These are phyloP conservation scores for Liposcelis brunnea DNA, from an alignment of 2,888 invertebrate species.

Conservation along the genomic window DNA sequence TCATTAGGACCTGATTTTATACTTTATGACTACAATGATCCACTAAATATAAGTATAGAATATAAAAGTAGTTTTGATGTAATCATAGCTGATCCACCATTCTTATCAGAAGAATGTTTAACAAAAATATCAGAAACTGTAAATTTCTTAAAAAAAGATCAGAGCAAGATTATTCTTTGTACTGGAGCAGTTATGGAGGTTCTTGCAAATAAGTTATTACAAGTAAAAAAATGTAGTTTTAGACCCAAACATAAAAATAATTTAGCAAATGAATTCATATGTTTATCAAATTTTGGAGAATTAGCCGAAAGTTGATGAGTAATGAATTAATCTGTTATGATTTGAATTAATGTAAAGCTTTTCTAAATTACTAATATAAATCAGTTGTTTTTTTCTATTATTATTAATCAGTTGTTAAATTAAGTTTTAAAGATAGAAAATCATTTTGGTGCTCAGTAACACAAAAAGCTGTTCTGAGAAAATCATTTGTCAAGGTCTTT, in stretches of 20 bases:
- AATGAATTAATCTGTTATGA: not conserved
- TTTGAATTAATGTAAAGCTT: not conserved
- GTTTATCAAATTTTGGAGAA: constrained; percentile 64
- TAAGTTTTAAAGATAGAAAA: too few species aligned
- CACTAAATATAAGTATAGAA: constrained; percentile 46
- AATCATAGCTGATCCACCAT: constrained; percentile 88
- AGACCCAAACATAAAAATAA: constrained; percentile 72
- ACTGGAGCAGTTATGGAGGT: constrained; percentile 69
- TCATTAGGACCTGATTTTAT: constrained; percentile 61
- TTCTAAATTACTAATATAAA: too few species aligned
- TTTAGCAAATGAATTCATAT: constrained; percentile 82
- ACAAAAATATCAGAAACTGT: constrained; percentile 65
- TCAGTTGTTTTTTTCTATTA: too few species aligned
- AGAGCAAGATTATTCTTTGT: constrained; percentile 59
- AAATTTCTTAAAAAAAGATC: constrained; percentile 46
- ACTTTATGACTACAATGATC: constrained; percentile 74
- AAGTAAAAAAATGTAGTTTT: constrained; percentile 48
- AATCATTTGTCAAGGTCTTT: too few species aligned
- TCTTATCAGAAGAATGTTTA: constrained; percentile 82
- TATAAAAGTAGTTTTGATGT: constrained; percentile 50
- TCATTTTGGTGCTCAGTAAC: too few species aligned
- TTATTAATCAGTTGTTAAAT: too few species aligned
- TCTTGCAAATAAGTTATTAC: constrained; percentile 42
- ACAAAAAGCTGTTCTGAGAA: too few species aligned
- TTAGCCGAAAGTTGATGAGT: not conserved